Conservation (phyloP, 2,797 vertebrate species). For the Hippopotamyrus pictus region DNA sequence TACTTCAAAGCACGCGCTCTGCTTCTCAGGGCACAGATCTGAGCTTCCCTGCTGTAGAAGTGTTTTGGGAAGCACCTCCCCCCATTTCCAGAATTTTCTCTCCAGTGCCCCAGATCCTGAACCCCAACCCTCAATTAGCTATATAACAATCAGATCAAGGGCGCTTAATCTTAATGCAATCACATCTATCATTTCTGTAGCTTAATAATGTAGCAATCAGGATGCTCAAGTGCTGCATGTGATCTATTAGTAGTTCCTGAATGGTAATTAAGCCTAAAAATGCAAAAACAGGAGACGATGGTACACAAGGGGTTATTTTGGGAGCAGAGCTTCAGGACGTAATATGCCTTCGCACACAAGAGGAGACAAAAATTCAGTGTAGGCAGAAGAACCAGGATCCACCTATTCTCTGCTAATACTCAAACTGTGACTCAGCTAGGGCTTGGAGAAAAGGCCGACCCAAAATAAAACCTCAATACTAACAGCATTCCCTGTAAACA, state of each 20-base stretch:
- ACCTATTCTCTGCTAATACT: background rate
- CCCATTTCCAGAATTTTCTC: background rate
- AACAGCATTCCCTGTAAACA: conserved; percentile 1
- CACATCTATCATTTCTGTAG: conserved; percentile 28
- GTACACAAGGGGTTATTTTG: background rate
- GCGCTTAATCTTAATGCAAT: conserved; percentile 29
- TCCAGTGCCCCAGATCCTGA: background rate
- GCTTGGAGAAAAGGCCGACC: background rate
- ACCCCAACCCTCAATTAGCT: conserved; percentile 27
- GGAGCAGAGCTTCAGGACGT: background rate
- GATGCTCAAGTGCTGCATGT: conserved; percentile 25
- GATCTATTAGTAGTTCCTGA: conserved; percentile 46
- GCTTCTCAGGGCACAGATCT: background rate
- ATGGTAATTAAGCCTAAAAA: conserved; percentile 30
- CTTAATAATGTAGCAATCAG: conserved; percentile 32
- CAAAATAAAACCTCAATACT: background rate
- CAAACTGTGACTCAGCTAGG: background rate
- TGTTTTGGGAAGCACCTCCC: background rate
- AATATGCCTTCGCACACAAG: background rate
- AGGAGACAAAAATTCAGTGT: background rate
- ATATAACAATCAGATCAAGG: conserved; percentile 44
- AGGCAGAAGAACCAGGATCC: background rate
- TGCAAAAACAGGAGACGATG: background rate
- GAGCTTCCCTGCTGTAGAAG: background rate
- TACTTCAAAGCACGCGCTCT: background rate